Evolutionary conservation across 2,113 vertebrate genomes (phyloP), one percentile per base, ranked within the genome.

Genomic region (Sialia sialis): DNA sequence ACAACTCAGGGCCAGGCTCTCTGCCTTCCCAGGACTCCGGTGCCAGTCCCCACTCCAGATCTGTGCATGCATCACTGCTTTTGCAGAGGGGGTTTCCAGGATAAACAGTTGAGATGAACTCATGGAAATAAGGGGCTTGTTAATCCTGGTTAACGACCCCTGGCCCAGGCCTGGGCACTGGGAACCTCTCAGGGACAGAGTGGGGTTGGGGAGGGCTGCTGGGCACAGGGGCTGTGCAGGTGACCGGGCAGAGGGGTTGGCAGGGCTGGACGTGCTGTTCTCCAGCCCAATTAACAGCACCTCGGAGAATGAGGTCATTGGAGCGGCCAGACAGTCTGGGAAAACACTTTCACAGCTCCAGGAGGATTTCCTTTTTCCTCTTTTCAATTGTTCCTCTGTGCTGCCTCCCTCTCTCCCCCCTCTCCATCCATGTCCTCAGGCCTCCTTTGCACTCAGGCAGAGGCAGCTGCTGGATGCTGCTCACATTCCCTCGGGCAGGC

Each of bases 321-420:
- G 16, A 88, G 56, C 2, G n/a, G 93, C 86, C 95, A 97, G 96
- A 97, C 96, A 93, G 96, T 96, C 95, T 97, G 93, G 93, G 95
- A 97, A 96, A 96, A 96, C 92, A 95, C 92, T 92, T 90, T 74
- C 90, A 86, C 88, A 94, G 90, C 96, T 96, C 94, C 92, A 89
- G 93, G 77, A 96, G 94, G 96, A 96, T 96, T 97, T 97, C 95
- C 95, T 96, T 94, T 96, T 97, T 96, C 96, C 94, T 96, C 77
- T 89, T 93, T 95, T 90, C 94, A 93, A 95, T 96, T 97, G 94
- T 96, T 96, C 80, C 83, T 87, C 93, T 84, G 55, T 54, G 79
- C 87, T 93, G 87, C 90, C 93, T 93, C 59, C 54, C 91, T 76
- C 81, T 7, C 87, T 73, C 79, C 85, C 80, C 48, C 73, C 81